phyloP scores from a whole-genome alignment of 2,113 vertebrate species.

The Syrrhaptes paradoxus region DNA sequence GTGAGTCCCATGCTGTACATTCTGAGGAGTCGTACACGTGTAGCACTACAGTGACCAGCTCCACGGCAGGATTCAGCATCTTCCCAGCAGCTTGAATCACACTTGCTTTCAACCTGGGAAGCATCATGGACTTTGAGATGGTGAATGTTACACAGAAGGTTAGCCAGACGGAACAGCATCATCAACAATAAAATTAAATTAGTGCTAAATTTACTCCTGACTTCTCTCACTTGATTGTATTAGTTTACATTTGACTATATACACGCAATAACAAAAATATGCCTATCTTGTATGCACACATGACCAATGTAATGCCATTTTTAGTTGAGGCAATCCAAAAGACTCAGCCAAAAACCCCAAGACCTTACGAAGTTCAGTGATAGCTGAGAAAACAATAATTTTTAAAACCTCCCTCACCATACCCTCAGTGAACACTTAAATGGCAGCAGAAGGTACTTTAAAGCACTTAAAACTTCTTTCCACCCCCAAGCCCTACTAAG shows the following conservation, averaged over 20 bases:
- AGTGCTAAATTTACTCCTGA: background rate
- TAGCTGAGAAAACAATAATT: background rate
- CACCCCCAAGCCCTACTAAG: background rate
- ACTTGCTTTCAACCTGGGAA: background rate
- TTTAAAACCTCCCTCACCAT: background rate
- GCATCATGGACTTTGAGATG: fast-evolving
- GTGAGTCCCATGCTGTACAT: background rate
- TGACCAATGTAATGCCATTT: background rate
- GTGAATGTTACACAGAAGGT: background rate
- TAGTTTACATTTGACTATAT: background rate
- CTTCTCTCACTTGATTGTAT: background rate
- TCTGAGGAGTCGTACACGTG: background rate
- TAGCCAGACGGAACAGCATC: background rate
- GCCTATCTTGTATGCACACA: background rate
- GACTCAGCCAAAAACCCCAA: background rate
- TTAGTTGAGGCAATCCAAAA: background rate
- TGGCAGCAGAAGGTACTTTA: background rate
- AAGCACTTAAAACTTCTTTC: background rate
- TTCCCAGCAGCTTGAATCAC: background rate
- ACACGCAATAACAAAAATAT: background rate
- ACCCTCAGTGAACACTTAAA: background rate
- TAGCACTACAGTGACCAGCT: background rate
- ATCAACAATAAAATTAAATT: background rate
- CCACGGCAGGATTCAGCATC: background rate
- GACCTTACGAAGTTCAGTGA: background rate